Base-by-base conservation (phyloP, 2,888 invertebrate genomes). In the Limenitis camilla region DNA sequence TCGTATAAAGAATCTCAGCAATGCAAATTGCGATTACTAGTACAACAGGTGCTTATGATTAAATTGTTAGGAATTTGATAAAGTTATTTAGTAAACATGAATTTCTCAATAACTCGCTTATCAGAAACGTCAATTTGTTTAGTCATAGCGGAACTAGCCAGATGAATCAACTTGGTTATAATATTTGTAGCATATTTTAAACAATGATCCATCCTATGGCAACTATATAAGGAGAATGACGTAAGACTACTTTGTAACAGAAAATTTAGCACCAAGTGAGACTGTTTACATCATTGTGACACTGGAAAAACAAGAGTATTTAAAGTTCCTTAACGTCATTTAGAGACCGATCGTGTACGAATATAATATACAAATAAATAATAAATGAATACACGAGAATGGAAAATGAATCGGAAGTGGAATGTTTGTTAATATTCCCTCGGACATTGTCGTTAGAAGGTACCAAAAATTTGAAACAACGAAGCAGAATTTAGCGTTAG, bases 151-250 rank as follows among this genome's bases (percentile, higher is more conserved):
- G 63, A 65, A 64, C 62, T 46, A 30, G 49, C 44, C 57, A 53
- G 59, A 69, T 74, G 73, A 74, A 67, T 73, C 68, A 73, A 67
- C 66, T 40, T 32, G 33, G n/a, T n/a, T 40, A 6, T 45, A 11
- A 43, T 40, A 55, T 36, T n/a, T 42, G 27, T 44, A 36, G 30
- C n/a, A 6, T 47, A 43, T 31, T 52, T 46, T 11, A 27, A 35
- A 40, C 30, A 41, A 50, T 38, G 27, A 32, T 39, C 10, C 28
- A 32, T 19, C n/a, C 30, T 41, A n/a, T 32, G 33, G 3, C 10
- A 6, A n/a, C 10, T 19, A 19, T 33, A 32, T 45, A 28, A 41
- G 32, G 38, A 30, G 40, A 9, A 40, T 53, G 47, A 53, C 50
- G 56, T 56, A 41, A 49, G 11, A 30, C 11, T 32, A 36, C 30